These are phyloP conservation scores for Tinea semifulvella DNA, from an alignment of 2,888 invertebrate species.

Conservation along the genomic window DNA sequence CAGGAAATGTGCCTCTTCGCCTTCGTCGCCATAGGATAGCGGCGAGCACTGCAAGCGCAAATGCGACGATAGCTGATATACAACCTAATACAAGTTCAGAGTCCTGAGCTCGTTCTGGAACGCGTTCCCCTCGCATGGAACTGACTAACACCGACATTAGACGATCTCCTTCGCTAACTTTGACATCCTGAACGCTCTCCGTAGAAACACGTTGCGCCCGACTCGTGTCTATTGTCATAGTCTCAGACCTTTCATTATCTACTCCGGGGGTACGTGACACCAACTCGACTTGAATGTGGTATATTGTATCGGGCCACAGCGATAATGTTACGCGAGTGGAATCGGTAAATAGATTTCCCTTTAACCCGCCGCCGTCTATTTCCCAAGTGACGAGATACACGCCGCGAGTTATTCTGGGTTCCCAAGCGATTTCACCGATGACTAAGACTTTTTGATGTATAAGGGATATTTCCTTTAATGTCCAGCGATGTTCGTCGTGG, in stretches of 20 bases:
- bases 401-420: conserved; percentile 70
- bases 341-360: conserved; percentile 84
- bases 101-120: conserved; percentile 58
- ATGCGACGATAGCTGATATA: conserved; percentile 63
- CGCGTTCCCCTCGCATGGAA: conserved; percentile 69
- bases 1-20: conserved; percentile 61
- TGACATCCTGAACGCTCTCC: conserved; percentile 70
- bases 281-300: conserved; percentile 80
- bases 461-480: conserved; percentile 72
- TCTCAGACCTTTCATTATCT: conserved; percentile 70
- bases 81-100: conserved; percentile 69
- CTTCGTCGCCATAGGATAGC: conserved; percentile 66
- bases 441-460: conserved; percentile 77
- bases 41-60: conserved; percentile 57
- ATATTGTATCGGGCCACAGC: conserved; percentile 82
- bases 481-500: conserved; percentile 66
- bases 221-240: conserved; percentile 72
- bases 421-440: conserved; percentile 79
- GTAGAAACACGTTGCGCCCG: conserved; percentile 71
- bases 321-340: conserved; percentile 81
- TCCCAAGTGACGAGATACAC: conserved; percentile 87
- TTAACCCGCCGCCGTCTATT: conserved; percentile 81
- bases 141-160: conserved; percentile 70
- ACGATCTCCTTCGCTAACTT: conserved; percentile 65
- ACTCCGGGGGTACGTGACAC: conserved; percentile 69